A percentile compares a stretch with the other conserved stretches of the same genome.
phyloP scores from a whole-genome alignment of 2,113 vertebrate species.

The Girardinichthys multiradiatus region DNA sequence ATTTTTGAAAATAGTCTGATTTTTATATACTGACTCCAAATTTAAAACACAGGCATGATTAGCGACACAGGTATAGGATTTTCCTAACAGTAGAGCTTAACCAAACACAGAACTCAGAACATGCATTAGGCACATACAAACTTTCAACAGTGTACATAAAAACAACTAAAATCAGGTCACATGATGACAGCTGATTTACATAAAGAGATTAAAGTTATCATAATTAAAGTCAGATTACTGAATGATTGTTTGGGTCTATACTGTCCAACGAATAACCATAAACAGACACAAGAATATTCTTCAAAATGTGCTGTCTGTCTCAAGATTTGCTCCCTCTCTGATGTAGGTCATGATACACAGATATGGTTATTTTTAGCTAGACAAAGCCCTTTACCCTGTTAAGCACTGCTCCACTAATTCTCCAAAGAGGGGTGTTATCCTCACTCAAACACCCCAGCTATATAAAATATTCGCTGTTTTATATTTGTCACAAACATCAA shows the following conservation, averaged over 20 bases:
- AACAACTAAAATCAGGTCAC: no score
- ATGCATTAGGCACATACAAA: no score
- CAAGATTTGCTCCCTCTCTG: constrained; percentile 33
- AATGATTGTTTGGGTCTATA: neutral
- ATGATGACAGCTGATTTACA: constrained; percentile 14
- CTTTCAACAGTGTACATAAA: no score
- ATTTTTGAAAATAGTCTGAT: neutral
- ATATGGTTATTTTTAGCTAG: constrained; percentile 72
- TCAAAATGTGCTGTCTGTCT: constrained; percentile 35
- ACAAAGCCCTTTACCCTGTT: constrained; percentile 73
- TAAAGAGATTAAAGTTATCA: constrained; percentile 16
- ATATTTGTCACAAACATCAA: no score
- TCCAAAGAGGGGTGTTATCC: constrained; percentile 40
- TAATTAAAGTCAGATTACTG: neutral
- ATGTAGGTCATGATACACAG: constrained; percentile 71
- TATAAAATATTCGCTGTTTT: neutral
- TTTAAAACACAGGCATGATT: neutral
- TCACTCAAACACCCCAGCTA: neutral
- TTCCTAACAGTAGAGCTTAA: no score
- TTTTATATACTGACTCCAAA: neutral
- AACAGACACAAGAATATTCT: constrained; percentile 8
- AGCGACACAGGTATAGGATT: no score
- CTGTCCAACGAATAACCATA: neutral
- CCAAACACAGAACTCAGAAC: no score
- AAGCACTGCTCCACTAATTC: constrained; percentile 58